A percentile compares a stretch with the other conserved stretches of the same genome.
Conservation (phyloP, 64 coral and sea anemone species). For the Stichodactyla mertensii region DNA sequence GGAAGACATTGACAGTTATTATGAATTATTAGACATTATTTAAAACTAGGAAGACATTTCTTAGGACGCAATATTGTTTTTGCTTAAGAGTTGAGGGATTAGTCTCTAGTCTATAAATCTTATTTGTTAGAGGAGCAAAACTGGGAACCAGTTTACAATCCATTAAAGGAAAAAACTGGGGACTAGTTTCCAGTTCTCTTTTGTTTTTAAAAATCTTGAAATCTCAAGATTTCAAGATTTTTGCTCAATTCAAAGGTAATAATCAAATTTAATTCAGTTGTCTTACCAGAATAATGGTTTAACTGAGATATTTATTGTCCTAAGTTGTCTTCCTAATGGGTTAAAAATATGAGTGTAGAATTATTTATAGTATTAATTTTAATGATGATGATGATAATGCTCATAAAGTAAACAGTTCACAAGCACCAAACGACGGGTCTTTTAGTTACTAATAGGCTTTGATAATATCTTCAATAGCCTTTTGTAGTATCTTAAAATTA, state of each 20-base stretch:
- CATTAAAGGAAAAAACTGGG: background rate
- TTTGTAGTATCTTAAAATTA: background rate
- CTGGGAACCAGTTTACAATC: background rate
- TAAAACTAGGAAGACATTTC: background rate
- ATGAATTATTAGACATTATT: background rate
- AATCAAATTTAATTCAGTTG: too few relatives aligned
- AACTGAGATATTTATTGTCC: background rate
- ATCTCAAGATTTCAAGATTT: too few relatives aligned
- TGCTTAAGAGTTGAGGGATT: background rate
- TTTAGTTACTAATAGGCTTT: background rate
- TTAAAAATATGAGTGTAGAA: background rate
- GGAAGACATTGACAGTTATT: background rate
- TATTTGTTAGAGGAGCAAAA: background rate
- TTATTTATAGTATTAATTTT: background rate
- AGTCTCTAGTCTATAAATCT: background rate
- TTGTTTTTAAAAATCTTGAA: too few relatives aligned
- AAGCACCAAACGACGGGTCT: background rate
- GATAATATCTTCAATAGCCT: background rate
- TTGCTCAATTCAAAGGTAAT: too few relatives aligned
- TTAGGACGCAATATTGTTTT: background rate
- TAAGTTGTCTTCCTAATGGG: background rate
- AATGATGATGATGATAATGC: background rate
- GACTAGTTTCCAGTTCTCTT: background rate
- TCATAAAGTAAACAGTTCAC: background rate
- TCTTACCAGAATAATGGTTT: background rate